Conservation (phyloP, 2,113 vertebrate genomes). For the Synchiropus splendidus region DNA sequence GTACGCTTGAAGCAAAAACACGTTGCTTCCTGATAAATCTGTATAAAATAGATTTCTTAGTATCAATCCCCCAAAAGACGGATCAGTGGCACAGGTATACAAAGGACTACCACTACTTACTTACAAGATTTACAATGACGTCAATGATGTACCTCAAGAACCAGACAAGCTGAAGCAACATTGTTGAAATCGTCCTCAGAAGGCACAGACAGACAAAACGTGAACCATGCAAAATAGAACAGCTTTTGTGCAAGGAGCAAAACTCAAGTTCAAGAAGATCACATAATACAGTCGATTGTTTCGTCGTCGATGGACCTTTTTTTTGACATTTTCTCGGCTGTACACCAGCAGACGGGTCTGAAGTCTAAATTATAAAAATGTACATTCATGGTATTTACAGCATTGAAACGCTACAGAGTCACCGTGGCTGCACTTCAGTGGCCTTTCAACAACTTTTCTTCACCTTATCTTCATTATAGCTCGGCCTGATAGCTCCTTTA, state of each 20-base stretch:
- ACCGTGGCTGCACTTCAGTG: constrained; percentile 6
- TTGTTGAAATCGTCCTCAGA: constrained; percentile 49
- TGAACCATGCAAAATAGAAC: constrained; percentile 68
- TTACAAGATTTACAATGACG: constrained; percentile 77
- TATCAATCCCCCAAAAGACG: constrained; percentile 53
- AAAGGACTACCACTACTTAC: constrained; percentile 60
- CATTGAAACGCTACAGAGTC: constrained; percentile 22
- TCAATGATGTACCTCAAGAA: constrained; percentile 44
- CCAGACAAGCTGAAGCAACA: constrained; percentile 26
- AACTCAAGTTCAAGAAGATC: constrained; percentile 51
- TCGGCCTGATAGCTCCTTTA: constrained; percentile 17
- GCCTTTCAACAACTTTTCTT: constrained; percentile 57
- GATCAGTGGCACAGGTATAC: constrained; percentile 66
- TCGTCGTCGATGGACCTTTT: too few species aligned
- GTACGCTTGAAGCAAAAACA: constrained; percentile 24
- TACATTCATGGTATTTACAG: constrained; percentile 65
- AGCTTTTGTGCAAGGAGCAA: constrained; percentile 69
- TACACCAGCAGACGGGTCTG: too few species aligned
- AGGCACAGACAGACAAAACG: constrained; percentile 74
- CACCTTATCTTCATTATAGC: constrained; percentile 35
- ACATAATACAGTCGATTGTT: constrained; percentile 53
- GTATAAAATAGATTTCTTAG: constrained; percentile 57
- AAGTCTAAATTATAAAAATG: constrained; percentile 30
- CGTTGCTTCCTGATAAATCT: constrained; percentile 35
- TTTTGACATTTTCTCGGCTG: too few species aligned